Evolutionary conservation across 1,140 invertebrate genomes (phyloP), one percentile per base, ranked within the genome.

Genomic region (Bicyclus anynana): DNA sequence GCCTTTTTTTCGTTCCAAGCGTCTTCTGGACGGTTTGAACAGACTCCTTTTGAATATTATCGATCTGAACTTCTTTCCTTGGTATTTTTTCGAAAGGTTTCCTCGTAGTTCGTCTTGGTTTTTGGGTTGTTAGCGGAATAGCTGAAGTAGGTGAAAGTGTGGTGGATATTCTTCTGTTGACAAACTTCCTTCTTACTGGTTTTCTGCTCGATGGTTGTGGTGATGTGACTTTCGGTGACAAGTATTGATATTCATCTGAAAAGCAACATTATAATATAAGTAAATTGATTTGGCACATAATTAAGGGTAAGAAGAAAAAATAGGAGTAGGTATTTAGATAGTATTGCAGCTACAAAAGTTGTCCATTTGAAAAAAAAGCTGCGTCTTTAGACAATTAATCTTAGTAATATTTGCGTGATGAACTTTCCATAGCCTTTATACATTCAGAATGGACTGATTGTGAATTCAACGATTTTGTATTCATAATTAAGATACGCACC

Each of bases 211-310:
- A 67, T 4, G 73, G 71, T 50, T 67, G 67, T 13, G 74, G 72
- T 16, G 80, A 69, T 0, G 79, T 83, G 37, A 66, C 53, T 14
- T 23, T 47, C 1, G 84, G 77, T 33, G 80, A 73, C 17, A 87
- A 58, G 53, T 86, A 87, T 69, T 87, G 84, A 58, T 86, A 86
- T 74, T 87, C 80, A 21, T 84, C 84, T 87, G 71, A 26, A 73
- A 74, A 55, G n/a, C 10, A 33, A 29, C 38, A 37, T 10, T n/a
- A 35, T n/a, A n/a, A n/a, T n/a, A n/a, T n/a, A n/a, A n/a, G n/a
- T n/a, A n/a, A n/a, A n/a, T n/a, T n/a, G n/a, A n/a, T n/a, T n/a
- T n/a, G n/a, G n/a, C n/a, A n/a, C n/a, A n/a, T n/a, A 35, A 3
- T 35, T 35, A 35, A 35, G 13, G 10, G 3, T n/a, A 35, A 35